Base-by-base conservation (phyloP, 2,888 invertebrate species). In the Lumbricus terrestris region DNA sequence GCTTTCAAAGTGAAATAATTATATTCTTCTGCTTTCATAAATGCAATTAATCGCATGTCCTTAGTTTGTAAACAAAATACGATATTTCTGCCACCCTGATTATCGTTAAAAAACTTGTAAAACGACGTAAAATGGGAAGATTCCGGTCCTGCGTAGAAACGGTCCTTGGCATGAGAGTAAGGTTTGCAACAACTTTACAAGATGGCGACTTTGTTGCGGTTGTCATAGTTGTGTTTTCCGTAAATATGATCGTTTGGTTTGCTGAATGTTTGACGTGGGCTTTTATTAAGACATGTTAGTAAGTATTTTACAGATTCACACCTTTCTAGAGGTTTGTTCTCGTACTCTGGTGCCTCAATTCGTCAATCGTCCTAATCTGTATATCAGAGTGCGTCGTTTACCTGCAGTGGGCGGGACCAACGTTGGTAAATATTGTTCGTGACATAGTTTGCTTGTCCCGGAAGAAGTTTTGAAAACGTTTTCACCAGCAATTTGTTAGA, bases 181-280 rank as follows among this genome's bases (percentile, higher is more conserved):
- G n/a, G 0, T n/a, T 69, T 8, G 69, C 29, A n/a, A n/a, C 13
- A 69, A 69, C n/a, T 8, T 69, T 69, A 8, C 4, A 85, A 85
- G 85, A 85, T 85, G 85, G 85, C 35, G 85, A 35, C 85, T 85
- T 34, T 34, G 37, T 18, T 6, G 37, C 37, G 35, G 85, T 85
- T 85, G 47, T 42, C 40, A 90, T 85, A 90, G 47, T 88, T 54
- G 42, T 42, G 69, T 89, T 89, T 69, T 89, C 88, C 33, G 42
- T 40, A 42, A 88, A 42, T 38, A 88, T 34, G 38, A 88, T 88
- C 35, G n/a, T 88, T 69, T n/a, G n/a, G 29, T 69, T 69, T 69
- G n/a, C 29, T n/a, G n/a, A 69, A 5, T 69, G 29, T 69, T 69
- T 69, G 69, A 69, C 6, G 69, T 69, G n/a, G 47, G 6, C 16